Conservation (phyloP, 2,113 vertebrate species). For the Octodon degus region DNA sequence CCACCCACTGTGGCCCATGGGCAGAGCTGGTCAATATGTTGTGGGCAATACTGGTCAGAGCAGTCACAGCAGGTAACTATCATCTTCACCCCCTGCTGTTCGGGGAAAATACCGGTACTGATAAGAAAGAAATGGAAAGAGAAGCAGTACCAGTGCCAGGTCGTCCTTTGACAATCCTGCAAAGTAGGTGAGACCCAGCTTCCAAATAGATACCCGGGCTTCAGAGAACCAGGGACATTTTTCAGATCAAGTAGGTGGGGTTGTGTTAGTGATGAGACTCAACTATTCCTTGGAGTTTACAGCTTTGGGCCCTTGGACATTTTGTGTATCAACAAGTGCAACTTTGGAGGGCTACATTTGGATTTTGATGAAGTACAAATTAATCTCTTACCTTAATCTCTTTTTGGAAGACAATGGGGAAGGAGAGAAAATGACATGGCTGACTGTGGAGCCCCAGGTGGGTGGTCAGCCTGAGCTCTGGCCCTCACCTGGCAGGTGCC, state of each 20-base stretch:
- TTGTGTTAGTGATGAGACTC: background rate
- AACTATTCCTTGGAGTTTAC: background rate
- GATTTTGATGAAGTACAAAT: slow-evolving; percentile 12
- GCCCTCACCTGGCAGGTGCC: background rate
- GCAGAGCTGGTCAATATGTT: background rate
- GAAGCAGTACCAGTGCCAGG: background rate
- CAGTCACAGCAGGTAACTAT: background rate
- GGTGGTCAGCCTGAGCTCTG: background rate
- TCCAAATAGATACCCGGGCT: background rate
- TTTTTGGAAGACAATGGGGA: background rate
- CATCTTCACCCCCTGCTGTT: background rate
- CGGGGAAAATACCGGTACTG: background rate
- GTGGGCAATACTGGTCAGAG: background rate
- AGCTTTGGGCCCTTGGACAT: background rate
- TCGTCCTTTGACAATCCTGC: background rate
- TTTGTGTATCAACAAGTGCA: background rate
- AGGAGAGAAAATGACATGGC: background rate
- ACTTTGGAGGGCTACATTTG: background rate
- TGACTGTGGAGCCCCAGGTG: background rate
- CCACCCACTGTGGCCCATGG: background rate
- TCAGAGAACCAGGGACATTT: background rate
- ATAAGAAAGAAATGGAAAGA: background rate
- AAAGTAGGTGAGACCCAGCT: background rate
- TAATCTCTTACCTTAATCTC: background rate
- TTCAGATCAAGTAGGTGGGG: background rate